Base-by-base conservation (phyloP, 2,888 invertebrate genomes). In the Drosophila nr. medialis region DNA sequence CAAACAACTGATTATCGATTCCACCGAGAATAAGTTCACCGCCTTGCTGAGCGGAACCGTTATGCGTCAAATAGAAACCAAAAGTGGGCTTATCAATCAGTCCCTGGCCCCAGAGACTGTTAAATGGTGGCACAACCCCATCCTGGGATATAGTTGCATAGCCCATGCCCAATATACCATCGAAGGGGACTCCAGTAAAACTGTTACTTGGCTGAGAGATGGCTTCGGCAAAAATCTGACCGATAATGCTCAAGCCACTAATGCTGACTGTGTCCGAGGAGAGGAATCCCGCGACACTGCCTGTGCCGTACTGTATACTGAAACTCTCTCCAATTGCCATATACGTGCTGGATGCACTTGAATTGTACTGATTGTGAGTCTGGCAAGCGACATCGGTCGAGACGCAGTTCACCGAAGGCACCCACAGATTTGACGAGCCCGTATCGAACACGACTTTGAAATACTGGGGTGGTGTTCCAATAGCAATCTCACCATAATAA, bases 381-480 rank as follows among this genome's bases (percentile, higher is more conserved):
- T 97, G 93, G 93, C 98, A 99, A 54, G 99, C 99, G 81, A 98
- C 96, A 92, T 99, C 98, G 67, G 96, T 96, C 92, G 94, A 94
- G 91, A 96, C 95, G 93, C 99, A 99, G 92, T 98, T 96, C 93
- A 98, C 98, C 42, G 99, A 99, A 11, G 99, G 99, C 66, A 99
- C 96, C 99, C 99, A 99, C 70, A 99, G 95, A 93, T 99, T 99
- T 60, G 99, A 98, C 18, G 99, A 99, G 72, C 99, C 99, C 32
- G 87, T 85, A 93, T 99, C 99, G 94, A 99, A 99, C 73, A 99
- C 96, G 76, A 99, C 99, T 89, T 95, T 96, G 93, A 99, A 99
- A 7, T 93, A 94, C 94, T 99, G 99, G 64, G 97, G 96, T 32
- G 99, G 99, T 54, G 95, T 96, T 66, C 99, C 99, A 93, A 99